Base-by-base conservation (phyloP, 2,888 invertebrate genomes). In the Phyto melanocephala region DNA sequence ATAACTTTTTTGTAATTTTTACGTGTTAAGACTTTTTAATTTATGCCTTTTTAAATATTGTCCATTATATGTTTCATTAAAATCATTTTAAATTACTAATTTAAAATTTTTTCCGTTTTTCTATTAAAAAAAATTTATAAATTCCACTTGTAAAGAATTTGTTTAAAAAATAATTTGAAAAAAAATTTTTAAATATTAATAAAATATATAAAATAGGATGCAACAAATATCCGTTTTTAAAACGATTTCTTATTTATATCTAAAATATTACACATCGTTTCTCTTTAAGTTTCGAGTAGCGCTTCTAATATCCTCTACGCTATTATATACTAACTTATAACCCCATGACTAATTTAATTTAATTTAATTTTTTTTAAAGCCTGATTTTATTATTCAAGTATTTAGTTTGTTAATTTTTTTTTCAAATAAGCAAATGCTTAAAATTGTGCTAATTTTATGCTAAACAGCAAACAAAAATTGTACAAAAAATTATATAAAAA, bases 381-480 rank as follows among this genome's bases (percentile, higher is more conserved):
- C 68, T 60, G 68, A 60, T 52, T 68, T 62, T 22, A 24, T 68
- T 77, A 68, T 62, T 42, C 67, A 77, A 42, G 60, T 52, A 58
- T 40, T 76, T 50, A 11, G 15, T n/a, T 42, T 15, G 11, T 20
- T n/a, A 42, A 2, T 37, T 42, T 54, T 15, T 35, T 17, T 33
- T 10, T 35, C 56, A 24, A n/a, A 17, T 54, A 37, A 17, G 45
- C 52, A 70, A 62, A 35, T 22, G 24, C 56, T 62, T 63, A 47
- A n/a, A 72, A 79, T 47, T 79, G 79, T 79, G 79, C 58, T 79
- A 79, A 79, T 79, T 79, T 74, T 54, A 79, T 79, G 58, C 72
- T 35, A 35, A 35, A 79, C 24, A 75, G 42, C 45, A n/a, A 70
- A 52, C 22, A 70, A 70, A 40, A 28, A 13, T 28, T 52, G 40